Percentiles rank a stretch among this genome's conserved stretches.
Evolutionary conservation across 2,797 vertebrate genomes (phyloP).

Genomic region (Enteromius argenteus): DNA sequence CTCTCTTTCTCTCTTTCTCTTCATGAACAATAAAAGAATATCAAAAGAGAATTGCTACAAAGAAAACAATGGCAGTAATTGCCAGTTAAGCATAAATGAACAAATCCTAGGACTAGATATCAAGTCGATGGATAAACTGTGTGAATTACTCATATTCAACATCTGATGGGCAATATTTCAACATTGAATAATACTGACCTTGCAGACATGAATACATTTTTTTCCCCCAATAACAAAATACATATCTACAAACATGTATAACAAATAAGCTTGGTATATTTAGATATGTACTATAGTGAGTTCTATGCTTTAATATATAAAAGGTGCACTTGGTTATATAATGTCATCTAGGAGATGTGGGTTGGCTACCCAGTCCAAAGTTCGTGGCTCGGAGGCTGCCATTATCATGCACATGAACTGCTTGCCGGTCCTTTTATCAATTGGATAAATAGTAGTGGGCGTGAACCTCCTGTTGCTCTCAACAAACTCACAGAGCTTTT

Average conservation of each 20-base stretch:
- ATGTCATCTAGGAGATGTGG: conserved; percentile 96
- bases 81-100: background rate
- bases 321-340: conserved; percentile 85
- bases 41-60: conserved; percentile 43
- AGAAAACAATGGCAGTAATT: background rate
- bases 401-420: conserved; percentile 99
- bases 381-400: conserved; percentile 96
- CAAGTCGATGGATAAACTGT: conserved; percentile 64
- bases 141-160: conserved; percentile 63
- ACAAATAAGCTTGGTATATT: conserved; percentile 71
- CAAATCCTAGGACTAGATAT: background rate
- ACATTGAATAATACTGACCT: conserved; percentile 76
- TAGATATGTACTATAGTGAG: conserved; percentile 74
- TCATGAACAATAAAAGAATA: conserved; percentile 21
- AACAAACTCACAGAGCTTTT: conserved; percentile 97
- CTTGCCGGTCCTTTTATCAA: conserved; percentile 96
- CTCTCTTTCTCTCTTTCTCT: conserved; percentile 5
- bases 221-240: conserved; percentile 74
- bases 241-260: conserved; percentile 80
- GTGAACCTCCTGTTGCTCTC: conserved; percentile 95
- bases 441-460: conserved; percentile 97
- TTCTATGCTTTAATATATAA: conserved; percentile 78
- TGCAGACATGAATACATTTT: conserved; percentile 68
- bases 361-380: conserved; percentile 97
- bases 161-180: conserved; percentile 73